Conservation (phyloP, 2,797 vertebrate species). For the Cuculus canorus region DNA sequence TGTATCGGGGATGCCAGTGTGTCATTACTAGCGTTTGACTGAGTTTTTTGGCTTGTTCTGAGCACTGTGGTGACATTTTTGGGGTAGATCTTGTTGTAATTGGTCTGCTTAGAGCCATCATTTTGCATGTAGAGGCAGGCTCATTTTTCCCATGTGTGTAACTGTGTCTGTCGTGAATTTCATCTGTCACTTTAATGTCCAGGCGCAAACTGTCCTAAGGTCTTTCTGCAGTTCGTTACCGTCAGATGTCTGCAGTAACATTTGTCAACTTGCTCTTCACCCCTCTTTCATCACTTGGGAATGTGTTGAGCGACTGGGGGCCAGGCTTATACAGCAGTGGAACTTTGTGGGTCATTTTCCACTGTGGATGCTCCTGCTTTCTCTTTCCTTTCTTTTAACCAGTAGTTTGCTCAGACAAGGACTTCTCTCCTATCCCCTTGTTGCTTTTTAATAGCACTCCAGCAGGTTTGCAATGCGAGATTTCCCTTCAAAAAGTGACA, state of each 20-base stretch:
- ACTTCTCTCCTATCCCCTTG: neutral
- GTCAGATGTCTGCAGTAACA: neutral
- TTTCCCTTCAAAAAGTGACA: neutral
- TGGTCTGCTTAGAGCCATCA: neutral
- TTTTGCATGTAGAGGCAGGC: neutral
- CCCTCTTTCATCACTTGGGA: neutral
- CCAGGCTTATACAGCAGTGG: fast-evolving
- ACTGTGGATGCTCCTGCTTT: fast-evolving
- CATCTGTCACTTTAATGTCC: neutral
- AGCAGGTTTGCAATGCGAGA: neutral
- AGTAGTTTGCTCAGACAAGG: neutral
- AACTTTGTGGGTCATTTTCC: neutral
- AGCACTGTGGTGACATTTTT: neutral
- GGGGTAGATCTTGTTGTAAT: neutral
- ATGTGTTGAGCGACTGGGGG: neutral
- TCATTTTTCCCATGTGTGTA: neutral
- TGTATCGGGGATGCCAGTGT: neutral
- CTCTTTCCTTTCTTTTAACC: neutral
- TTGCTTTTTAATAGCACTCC: neutral
- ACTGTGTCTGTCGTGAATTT: neutral
- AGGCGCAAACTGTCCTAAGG: neutral
- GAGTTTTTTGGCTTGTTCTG: neutral
- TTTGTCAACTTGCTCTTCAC: neutral
- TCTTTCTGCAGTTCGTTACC: neutral
- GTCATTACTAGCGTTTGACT: neutral